Conservation (phyloP, 92 coral and sea anemone species). For the Epizoanthus illoricatus region DNA sequence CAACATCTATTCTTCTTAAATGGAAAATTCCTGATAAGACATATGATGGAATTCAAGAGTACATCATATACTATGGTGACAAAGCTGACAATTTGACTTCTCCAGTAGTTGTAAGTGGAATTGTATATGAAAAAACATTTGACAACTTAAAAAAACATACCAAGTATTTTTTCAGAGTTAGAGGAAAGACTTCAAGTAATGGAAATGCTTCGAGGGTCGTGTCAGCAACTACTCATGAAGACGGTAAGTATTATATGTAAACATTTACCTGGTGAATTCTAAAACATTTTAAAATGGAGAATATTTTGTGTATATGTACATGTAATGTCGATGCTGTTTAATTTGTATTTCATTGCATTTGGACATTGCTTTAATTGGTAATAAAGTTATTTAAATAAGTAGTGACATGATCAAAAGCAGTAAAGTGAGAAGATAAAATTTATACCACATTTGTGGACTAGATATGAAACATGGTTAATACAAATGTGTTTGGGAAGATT, state of each 20-base stretch:
- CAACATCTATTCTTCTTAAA: not conserved
- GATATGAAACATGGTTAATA: no score
- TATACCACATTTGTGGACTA: no score
- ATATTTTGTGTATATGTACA: no score
- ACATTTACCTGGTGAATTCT: no score
- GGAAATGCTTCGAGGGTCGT: slow-evolving; percentile 25
- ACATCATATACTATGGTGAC: slow-evolving; percentile 1
- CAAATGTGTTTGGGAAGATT: no score
- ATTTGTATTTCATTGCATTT: no score
- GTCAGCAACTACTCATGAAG: slow-evolving; percentile 17
- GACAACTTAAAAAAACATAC: not conserved
- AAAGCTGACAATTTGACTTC: not conserved
- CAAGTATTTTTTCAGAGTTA: slow-evolving; percentile 15
- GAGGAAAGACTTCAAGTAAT: not conserved
- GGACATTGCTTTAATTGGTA: no score
- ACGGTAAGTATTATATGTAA: slow-evolving; percentile 8
- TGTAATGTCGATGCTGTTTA: no score
- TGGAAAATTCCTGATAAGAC: not conserved
- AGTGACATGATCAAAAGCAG: no score
- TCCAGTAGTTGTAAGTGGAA: not conserved
- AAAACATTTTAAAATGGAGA: no score
- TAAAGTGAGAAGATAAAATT: no score
- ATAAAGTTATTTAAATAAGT: no score
- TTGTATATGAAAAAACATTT: not conserved
- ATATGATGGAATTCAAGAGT: not conserved